A percentile compares a stretch with the other conserved stretches of the same genome.
These are phyloP conservation scores for Lasioglossum vierecki DNA, from an alignment of 2,888 invertebrate genomes.

Conservation along the genomic window DNA sequence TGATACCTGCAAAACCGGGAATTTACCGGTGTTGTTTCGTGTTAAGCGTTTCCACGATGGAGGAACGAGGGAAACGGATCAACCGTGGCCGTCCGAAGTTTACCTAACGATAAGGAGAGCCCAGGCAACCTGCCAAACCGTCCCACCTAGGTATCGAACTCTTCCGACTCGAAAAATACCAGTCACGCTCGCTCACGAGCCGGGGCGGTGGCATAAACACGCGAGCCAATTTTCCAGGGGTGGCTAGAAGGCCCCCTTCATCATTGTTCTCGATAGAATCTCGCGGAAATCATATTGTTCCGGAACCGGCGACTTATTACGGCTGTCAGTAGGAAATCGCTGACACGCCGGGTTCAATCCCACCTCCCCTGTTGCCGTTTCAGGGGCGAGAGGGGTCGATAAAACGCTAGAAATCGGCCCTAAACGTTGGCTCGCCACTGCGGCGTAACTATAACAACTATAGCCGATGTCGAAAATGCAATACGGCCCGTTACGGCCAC, in stretches of 20 bases:
- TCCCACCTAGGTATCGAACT: conserved; percentile 37
- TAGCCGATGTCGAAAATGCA: conserved; percentile 15
- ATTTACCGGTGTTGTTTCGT: conserved; percentile 2
- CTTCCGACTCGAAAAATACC: conserved; percentile 57
- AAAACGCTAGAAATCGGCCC: conserved; percentile 59
- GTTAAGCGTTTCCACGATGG: conserved; percentile 14
- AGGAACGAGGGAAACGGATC: conserved; percentile 21
- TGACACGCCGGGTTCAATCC: conserved; percentile 79
- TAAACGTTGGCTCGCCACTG: conserved; percentile 21
- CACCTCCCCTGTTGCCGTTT: conserved; percentile 43
- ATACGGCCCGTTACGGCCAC: conserved; percentile 12
- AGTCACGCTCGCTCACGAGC: conserved; percentile 75
- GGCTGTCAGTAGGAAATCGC: conserved; percentile 74
- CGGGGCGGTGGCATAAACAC: conserved; percentile 69
- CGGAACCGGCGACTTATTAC: conserved; percentile 73
- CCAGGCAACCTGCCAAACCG: conserved; percentile 53
- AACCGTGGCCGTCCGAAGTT: conserved; percentile 33
- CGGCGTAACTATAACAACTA: conserved; percentile 22
- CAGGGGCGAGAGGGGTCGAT: conserved; percentile 31
- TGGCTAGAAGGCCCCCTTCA: conserved; percentile 61
- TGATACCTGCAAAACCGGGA: not conserved
- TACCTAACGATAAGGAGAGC: conserved; percentile 50
- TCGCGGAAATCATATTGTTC: conserved; percentile 78
- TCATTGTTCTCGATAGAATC: conserved; percentile 77
- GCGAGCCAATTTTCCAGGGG: conserved; percentile 72